Evolutionary conservation across 30 jellyfish, hydroid and myxozoan genomes (phyloP).

Genomic region (Sanderia malayensis): DNA sequence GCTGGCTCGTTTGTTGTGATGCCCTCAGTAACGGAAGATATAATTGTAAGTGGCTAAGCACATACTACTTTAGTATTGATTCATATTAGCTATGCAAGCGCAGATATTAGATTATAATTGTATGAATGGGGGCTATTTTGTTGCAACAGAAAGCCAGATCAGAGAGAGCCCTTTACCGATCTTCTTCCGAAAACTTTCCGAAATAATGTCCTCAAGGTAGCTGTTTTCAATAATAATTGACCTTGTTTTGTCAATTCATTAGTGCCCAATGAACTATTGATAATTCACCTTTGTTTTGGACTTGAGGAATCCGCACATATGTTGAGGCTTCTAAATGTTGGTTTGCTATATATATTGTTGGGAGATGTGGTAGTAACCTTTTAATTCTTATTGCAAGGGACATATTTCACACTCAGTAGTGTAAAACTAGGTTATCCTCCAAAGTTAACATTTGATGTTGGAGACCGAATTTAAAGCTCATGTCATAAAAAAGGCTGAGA

Average conservation of each 20-base stretch:
- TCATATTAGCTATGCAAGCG: neutral
- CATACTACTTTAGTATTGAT: neutral
- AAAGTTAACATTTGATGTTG: neutral
- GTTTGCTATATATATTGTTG: neutral
- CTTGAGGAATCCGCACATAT: neutral
- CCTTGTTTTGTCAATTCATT: neutral
- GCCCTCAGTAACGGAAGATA: conserved; percentile 8
- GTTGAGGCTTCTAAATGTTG: neutral
- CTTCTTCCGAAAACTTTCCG: neutral
- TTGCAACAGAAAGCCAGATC: neutral
- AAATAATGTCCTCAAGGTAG: neutral
- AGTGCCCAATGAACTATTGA: neutral
- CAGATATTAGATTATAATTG: neutral
- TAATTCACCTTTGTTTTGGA: neutral
- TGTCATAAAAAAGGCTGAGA: neutral
- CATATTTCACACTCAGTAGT: neutral
- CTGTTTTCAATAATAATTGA: neutral
- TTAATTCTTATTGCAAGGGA: neutral
- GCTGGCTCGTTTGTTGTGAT: conserved; percentile 10
- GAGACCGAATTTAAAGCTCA: neutral
- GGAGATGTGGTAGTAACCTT: neutral
- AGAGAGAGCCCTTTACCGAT: neutral
- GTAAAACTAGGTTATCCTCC: neutral
- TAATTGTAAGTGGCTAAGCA: conserved; percentile 7
- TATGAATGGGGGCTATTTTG: neutral